A percentile compares a stretch with the other conserved stretches of the same genome.
Conservation (phyloP, 1,140 invertebrate species). For the Pectinophora gossypiella region DNA sequence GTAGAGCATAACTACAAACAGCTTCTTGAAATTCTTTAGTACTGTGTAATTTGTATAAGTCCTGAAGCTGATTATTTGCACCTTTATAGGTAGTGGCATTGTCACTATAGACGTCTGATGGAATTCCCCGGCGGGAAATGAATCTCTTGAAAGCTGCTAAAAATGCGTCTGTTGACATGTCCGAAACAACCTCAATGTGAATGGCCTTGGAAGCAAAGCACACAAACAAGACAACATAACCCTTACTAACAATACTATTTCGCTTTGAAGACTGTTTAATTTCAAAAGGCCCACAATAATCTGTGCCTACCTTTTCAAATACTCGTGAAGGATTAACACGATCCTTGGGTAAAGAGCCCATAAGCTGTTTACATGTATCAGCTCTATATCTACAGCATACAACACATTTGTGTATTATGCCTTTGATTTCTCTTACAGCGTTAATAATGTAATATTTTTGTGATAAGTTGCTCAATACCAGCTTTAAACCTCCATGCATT, state of each 20-base stretch:
- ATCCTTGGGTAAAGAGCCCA: conserved; percentile 32
- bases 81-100: conserved; percentile 7
- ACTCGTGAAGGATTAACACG: conserved; percentile 28
- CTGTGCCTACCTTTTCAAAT: conserved; percentile 48
- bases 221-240: conserved; percentile 29
- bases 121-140: conserved; percentile 5
- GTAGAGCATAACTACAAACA: not conserved
- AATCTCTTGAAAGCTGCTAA: conserved; percentile 8
- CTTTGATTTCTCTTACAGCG: conserved; percentile 10
- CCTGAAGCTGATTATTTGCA: conserved; percentile 6
- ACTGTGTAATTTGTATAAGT: conserved; percentile 7
- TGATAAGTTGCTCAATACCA: conserved; percentile 12
- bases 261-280: conserved; percentile 19
- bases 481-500: conserved; percentile 27
- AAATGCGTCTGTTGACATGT: conserved; percentile 17
- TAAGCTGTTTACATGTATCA: conserved; percentile 16
- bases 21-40: not conserved
- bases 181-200: conserved; percentile 25
- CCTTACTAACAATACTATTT: conserved; percentile 18
- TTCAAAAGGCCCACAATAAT: conserved; percentile 55
- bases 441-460: conserved; percentile 15
- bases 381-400: conserved; percentile 23
- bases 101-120: conserved; percentile 5
- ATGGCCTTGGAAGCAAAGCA: conserved; percentile 25
- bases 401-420: conserved; percentile 25